Evolutionary conservation across 2,113 vertebrate species (phyloP).

Genomic region (Hemicordylus capensis): DNA sequence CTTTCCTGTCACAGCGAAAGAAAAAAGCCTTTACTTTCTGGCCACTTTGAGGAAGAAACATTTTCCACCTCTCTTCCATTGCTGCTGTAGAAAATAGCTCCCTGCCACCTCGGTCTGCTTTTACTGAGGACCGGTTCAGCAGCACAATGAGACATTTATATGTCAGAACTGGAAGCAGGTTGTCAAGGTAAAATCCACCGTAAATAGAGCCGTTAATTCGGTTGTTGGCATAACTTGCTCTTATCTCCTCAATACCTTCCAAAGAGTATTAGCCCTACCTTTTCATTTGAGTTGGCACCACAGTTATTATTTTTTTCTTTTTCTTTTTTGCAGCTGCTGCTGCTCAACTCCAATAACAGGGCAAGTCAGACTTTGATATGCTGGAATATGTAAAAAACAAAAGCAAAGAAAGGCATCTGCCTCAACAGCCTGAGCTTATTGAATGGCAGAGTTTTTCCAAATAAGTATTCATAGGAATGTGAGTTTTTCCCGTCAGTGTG

Average conservation of each 20-base stretch:
- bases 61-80: conserved; percentile 13
- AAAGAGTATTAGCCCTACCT: conserved; percentile 75
- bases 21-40: neutral
- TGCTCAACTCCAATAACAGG: conserved; percentile 77
- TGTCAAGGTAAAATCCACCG: conserved; percentile 76
- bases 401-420: conserved; percentile 81
- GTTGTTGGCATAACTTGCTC: conserved; percentile 77
- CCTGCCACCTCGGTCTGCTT: conserved; percentile 60
- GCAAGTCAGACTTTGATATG: conserved; percentile 80
- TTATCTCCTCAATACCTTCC: conserved; percentile 79
- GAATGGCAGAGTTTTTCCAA: conserved; percentile 57
- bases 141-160: conserved; percentile 79
- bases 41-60: neutral
- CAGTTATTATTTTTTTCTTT: conserved; percentile 46
- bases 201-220: conserved; percentile 79
- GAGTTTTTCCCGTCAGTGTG: conserved; percentile 44
- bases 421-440: conserved; percentile 74
- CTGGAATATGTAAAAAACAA: conserved; percentile 81
- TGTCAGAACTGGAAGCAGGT: conserved; percentile 65
- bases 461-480: conserved; percentile 68
- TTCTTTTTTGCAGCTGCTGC: conserved; percentile 76
- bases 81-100: conserved; percentile 35
- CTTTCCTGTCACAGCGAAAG: neutral
- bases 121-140: conserved; percentile 50
- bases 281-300: conserved; percentile 81